A percentile compares a stretch with the other conserved stretches of the same genome.
Conservation (phyloP, 2,797 vertebrate species). For the Anguilla marmorata region DNA sequence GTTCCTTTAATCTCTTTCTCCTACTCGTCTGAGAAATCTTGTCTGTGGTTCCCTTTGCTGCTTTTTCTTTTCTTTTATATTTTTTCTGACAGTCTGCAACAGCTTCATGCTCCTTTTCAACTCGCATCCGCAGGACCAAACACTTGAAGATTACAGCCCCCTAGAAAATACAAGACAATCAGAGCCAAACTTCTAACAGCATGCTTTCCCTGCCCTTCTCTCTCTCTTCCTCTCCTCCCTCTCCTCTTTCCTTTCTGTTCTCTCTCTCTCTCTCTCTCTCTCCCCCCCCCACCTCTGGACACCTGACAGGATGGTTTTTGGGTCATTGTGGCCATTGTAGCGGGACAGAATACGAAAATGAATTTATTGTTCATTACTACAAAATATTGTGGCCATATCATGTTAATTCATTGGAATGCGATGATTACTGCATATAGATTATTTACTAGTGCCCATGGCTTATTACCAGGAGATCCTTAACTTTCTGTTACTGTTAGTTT, state of each 20-base stretch:
- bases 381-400: no score
- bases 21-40: neutral
- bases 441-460: no score
- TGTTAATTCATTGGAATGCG: no score
- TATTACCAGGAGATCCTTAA: neutral
- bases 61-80: neutral
- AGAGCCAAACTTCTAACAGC: neutral
- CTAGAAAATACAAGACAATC: neutral
- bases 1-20: neutral
- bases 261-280: no score
- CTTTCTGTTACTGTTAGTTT: neutral
- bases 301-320: no score
- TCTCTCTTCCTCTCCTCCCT: neutral
- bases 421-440: no score
- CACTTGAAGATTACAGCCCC: neutral
- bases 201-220: neutral
- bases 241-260: neutral
- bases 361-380: no score
- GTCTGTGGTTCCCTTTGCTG: neutral
- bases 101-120: neutral
- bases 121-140: neutral
- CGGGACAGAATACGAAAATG: no score
- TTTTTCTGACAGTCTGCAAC: neutral
- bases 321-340: no score
- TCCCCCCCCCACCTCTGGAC: neutral